Evolutionary conservation across 92 coral and sea anemone species (phyloP), one percentile per base, ranked within the genome.

Genomic region (Zoanthus sociatus): DNA sequence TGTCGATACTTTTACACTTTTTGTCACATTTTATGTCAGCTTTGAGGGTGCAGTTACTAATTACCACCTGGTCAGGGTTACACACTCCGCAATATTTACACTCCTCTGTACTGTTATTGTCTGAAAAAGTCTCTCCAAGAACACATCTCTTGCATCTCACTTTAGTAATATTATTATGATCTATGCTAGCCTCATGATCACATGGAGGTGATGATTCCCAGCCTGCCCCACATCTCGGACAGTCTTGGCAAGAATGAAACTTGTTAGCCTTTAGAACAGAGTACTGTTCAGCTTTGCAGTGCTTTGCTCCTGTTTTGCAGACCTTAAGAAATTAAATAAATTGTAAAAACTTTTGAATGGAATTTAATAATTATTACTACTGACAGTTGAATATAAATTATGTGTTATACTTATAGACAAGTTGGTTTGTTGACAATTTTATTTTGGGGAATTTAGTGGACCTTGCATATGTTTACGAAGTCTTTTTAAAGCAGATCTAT

Each of bases 51-150:
- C 98, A 94, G 7, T 82, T 78, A 16, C 60, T 70, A 61, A 87
- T 88, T 4, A 88, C 90, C 71, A 74, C 88, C 56, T 94, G 93
- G 48, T 94, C 95, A 51, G 83, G 69, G 21, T 88, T 56, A 73
- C 98, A 94, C 18, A 5, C 51, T 48, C 90, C 37, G 50, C 98
- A 94, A 0, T 82, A 73, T 42, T 79, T 76, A 70, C 98, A 94
- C 12, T 84, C 32, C 12, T 81, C 73, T 21, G 78, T 88, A 12
- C 83, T 94, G 4, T n/a, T 31, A 12, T 74, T 71, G 10, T 73
- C 69, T n/a, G 95, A 92, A 66, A 76, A 92, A 0, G 89, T 90
- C n/a, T n/a, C 33, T 7, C 95, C 98, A 69, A 31, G 16, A 10
- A 69, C 11, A 69, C 98, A 94, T 63, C 53, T 9, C 15, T 64